Conservation (phyloP, 2,113 vertebrate genomes). For the Entomyzon cyanotis region DNA sequence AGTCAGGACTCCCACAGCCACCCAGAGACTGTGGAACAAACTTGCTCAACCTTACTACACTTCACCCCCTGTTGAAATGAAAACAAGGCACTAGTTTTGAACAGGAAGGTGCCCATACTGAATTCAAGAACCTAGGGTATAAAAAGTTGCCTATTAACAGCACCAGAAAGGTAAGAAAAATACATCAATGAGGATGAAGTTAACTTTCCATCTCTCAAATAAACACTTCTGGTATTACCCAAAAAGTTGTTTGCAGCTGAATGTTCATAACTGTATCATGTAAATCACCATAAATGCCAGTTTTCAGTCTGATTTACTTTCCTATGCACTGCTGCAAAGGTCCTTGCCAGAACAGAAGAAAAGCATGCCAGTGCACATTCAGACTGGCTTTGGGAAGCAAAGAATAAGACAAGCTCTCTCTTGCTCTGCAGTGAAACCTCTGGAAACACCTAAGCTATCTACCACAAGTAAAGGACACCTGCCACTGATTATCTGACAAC, state of each 20-base stretch:
- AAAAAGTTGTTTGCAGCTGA: neutral
- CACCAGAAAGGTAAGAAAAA: neutral
- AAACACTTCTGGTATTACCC: neutral
- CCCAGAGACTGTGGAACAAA: neutral
- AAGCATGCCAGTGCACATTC: neutral
- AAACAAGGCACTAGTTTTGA: neutral
- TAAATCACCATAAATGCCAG: neutral
- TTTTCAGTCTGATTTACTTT: neutral
- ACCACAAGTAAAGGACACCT: constrained; percentile 27
- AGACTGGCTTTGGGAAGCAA: neutral
- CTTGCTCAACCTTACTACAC: neutral
- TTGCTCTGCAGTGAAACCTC: neutral
- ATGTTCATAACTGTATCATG: neutral
- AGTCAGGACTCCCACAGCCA: neutral
- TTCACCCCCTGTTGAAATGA: neutral
- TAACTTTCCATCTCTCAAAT: neutral
- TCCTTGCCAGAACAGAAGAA: neutral
- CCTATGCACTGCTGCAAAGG: neutral
- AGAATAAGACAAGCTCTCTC: neutral
- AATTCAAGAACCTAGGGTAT: neutral
- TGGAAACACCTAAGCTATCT: neutral
- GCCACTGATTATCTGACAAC: neutral
- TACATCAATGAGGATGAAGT: neutral
- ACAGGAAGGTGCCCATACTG: neutral
- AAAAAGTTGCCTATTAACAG: neutral